phyloP scores from a whole-genome alignment of 2,888 invertebrate species.

The Acanthosepion pharaonis region DNA sequence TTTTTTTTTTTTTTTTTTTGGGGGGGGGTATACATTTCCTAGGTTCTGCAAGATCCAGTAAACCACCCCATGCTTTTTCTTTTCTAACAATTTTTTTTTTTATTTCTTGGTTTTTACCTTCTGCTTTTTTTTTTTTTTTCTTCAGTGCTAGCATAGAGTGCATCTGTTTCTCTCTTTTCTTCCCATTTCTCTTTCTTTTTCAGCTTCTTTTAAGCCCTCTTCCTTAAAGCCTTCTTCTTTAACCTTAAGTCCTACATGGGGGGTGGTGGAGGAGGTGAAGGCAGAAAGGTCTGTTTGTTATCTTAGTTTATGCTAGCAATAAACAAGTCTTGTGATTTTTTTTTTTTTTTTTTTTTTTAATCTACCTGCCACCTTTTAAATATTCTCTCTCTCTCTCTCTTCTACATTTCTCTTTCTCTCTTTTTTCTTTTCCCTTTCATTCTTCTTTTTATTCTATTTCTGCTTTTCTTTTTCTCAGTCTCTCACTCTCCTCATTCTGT shows the following conservation, averaged over 20 bases:
- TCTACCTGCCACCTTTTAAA: not conserved
- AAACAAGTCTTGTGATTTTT: slow-evolving; percentile 2
- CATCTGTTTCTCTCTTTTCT: slow-evolving; percentile 14
- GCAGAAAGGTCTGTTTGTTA: slow-evolving; percentile 24
- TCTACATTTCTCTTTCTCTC: not conserved
- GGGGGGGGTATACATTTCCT: too few relatives aligned
- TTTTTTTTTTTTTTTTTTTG: not conserved
- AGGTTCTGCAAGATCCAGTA: not conserved
- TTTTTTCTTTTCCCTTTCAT: not conserved
- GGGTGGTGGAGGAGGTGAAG: not conserved
- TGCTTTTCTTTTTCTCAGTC: not conserved
- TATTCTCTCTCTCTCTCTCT: not conserved
- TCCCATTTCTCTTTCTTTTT: not conserved
- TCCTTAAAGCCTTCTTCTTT: not conserved
- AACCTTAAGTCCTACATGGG: not conserved
- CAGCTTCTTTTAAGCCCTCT: not conserved
- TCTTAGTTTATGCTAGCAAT: slow-evolving; percentile 42
- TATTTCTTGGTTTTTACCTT: not conserved
- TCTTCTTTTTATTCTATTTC: not conserved
- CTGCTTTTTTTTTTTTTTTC: not conserved
- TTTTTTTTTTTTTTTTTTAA: not conserved
- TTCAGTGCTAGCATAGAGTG: not conserved
- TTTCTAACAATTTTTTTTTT: not conserved
- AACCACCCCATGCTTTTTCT: not conserved
- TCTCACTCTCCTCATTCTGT: not conserved